Percentiles rank a stretch among this genome's conserved stretches.
Evolutionary conservation across 1,140 invertebrate species (phyloP).

Genomic region (Branchinecta lynchi): DNA sequence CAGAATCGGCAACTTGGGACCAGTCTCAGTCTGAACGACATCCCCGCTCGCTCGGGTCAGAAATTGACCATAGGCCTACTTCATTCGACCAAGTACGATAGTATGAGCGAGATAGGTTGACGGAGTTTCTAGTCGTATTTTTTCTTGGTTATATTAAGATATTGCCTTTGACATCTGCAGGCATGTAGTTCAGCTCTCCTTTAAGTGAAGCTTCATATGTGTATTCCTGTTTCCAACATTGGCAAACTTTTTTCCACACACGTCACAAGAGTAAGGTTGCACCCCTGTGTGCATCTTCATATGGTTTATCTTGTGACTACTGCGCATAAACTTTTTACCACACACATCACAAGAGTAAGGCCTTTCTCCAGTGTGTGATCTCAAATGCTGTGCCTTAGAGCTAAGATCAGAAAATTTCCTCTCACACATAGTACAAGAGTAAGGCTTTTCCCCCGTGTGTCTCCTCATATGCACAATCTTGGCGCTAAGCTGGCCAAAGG

Average conservation of each 20-base stretch:
- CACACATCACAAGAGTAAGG: slow-evolving; percentile 57
- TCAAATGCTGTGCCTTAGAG: slow-evolving; percentile 41
- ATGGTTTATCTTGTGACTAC: slow-evolving; percentile 69
- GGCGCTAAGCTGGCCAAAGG: slow-evolving; percentile 84
- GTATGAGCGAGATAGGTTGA: too few species aligned
- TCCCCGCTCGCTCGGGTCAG: too few species aligned
- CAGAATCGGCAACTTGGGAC: too few species aligned
- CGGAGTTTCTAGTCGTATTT: too few species aligned
- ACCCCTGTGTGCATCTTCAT: slow-evolving; percentile 57
- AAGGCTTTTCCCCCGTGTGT: slow-evolving; percentile 68
- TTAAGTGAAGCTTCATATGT: slow-evolving; percentile 31
- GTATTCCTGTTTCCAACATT: slow-evolving; percentile 68
- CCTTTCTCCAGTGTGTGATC: slow-evolving; percentile 61
- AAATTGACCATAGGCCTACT: too few species aligned
- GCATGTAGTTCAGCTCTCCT: too few species aligned
- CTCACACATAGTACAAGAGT: slow-evolving; percentile 49
- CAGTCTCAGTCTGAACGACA: too few species aligned
- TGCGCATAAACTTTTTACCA: slow-evolving; percentile 60
- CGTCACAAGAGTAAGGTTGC: slow-evolving; percentile 60
- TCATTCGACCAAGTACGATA: too few species aligned
- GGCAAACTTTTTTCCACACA: slow-evolving; percentile 71
- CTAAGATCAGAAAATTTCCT: not conserved
- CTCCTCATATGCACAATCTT: slow-evolving; percentile 83
- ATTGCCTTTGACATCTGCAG: too few species aligned
- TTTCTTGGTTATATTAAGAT: too few species aligned